Evolutionary conservation across 2,888 invertebrate genomes (phyloP).

Genomic region (Drosophila multiciliata): DNA sequence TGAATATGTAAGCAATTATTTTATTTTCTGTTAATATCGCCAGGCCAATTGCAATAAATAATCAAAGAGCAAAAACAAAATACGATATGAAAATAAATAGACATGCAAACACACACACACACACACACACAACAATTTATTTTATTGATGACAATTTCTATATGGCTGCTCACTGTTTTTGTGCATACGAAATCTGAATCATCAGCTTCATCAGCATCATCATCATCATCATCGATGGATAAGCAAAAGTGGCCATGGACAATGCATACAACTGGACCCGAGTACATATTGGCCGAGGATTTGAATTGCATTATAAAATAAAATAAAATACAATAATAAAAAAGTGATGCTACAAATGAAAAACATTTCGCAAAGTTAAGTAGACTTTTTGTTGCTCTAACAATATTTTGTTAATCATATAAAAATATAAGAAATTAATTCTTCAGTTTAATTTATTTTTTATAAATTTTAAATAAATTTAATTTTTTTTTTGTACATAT

Average conservation of each 20-base stretch:
- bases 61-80: slow-evolving; percentile 13
- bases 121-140: slow-evolving; percentile 54
- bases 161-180: slow-evolving; percentile 58
- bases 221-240: slow-evolving; percentile 23
- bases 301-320: slow-evolving; percentile 64
- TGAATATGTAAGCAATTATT: slow-evolving; percentile 43
- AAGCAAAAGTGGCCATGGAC: slow-evolving; percentile 45
- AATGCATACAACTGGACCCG: slow-evolving; percentile 36
- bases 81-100: not conserved
- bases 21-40: slow-evolving; percentile 53
- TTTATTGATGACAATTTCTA: slow-evolving; percentile 72
- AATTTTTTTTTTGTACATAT: too few relatives aligned
- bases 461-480: too few relatives aligned
- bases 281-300: slow-evolving; percentile 29
- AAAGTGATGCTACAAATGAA: slow-evolving; percentile 6
- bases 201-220: slow-evolving; percentile 39
- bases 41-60: slow-evolving; percentile 21
- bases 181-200: slow-evolving; percentile 68
- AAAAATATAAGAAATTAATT: not conserved
- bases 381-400: slow-evolving; percentile 21
- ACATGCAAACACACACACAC: slow-evolving; percentile 14
- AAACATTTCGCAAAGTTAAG: not conserved
- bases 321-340: slow-evolving; percentile 29
- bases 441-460: not conserved
- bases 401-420: not conserved